Conservation (phyloP, 2,888 invertebrate species). For the Troides aeacus region DNA sequence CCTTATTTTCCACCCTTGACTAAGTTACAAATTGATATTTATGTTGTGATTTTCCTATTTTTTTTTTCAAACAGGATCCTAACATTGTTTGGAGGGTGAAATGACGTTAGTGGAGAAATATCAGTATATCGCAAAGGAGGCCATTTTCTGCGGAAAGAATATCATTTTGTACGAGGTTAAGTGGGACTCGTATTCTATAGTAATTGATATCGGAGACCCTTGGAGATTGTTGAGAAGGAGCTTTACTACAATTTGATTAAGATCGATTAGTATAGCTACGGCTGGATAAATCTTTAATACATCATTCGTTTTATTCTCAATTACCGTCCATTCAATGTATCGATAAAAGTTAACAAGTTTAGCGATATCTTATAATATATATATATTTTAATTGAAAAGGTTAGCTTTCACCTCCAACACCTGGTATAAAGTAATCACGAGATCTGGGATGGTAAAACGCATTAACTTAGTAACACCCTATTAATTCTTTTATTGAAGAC, state of each 20-base stretch:
- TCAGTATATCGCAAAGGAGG: conserved; percentile 19
- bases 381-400: too few relatives aligned
- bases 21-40: background rate
- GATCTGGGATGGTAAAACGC: too few relatives aligned
- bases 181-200: conserved; percentile 27
- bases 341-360: background rate
- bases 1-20: background rate
- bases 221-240: conserved; percentile 22
- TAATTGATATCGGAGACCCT: conserved; percentile 26
- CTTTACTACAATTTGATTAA: conserved; percentile 28
- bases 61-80: background rate
- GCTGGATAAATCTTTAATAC: conserved; percentile 22
- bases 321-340: background rate
- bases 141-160: conserved; percentile 21
- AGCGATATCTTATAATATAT: background rate
- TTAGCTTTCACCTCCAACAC: too few relatives aligned
- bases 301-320: conserved; percentile 16
- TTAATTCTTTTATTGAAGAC: too few relatives aligned
- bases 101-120: conserved; percentile 21
- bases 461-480: too few relatives aligned
- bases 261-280: conserved; percentile 20
- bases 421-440: too few relatives aligned
- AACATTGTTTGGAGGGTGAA: conserved; percentile 13
- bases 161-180: conserved; percentile 26
- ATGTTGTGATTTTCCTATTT: background rate